A percentile compares a stretch with the other conserved stretches of the same genome.
phyloP scores from a whole-genome alignment of 53 echinoderm and acorn worm genomes.

The Echinarachnius parma region DNA sequence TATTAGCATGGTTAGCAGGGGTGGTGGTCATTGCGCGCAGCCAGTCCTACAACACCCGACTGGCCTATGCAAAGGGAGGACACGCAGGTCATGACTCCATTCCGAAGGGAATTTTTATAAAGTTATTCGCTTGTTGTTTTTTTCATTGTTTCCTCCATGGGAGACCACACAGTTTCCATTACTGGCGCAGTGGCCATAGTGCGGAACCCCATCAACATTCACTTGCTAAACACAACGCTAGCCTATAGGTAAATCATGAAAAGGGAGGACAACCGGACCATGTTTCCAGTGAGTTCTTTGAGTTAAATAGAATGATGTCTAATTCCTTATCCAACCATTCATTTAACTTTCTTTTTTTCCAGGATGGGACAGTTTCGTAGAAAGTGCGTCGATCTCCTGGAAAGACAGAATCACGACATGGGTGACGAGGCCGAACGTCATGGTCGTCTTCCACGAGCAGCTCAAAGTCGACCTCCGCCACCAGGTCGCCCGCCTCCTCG shows the following conservation, averaged over 20 bases:
- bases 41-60: no score
- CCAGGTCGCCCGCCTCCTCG: constrained; percentile 44
- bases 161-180: no score
- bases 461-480: constrained; percentile 56
- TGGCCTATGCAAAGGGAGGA: no score
- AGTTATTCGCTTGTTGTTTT: no score
- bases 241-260: constrained; percentile 64
- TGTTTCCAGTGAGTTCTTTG: constrained; percentile 53
- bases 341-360: background rate
- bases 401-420: constrained; percentile 66
- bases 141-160: no score
- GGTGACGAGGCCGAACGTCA: constrained; percentile 51
- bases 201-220: no score
- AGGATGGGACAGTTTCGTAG: constrained; percentile 76
- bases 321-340: background rate
- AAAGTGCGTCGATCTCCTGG: constrained; percentile 73
- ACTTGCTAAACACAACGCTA: no score
- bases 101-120: no score
- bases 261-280: constrained; percentile 62
- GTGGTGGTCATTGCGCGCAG: no score
- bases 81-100: no score
- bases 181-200: constrained; percentile 59
- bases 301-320: no score
- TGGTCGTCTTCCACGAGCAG: constrained; percentile 69
- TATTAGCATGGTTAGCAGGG: no score